These are phyloP conservation scores for Naso thynnoides DNA, from an alignment of 2,797 vertebrate genomes.

Conservation along the genomic window DNA sequence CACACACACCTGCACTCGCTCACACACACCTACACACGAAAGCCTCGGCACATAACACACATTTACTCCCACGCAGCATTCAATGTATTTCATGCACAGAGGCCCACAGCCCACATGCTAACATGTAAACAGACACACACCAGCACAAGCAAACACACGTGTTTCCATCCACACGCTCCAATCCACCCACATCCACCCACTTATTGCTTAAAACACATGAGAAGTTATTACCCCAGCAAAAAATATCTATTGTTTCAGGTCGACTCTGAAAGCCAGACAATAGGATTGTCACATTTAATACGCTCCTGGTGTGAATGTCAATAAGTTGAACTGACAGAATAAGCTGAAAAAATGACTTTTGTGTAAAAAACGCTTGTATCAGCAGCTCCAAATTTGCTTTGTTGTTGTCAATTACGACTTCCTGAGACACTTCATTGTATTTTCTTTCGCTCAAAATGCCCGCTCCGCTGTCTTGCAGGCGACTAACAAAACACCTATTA, in stretches of 20 bases:
- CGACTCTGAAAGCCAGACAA: conserved; percentile 69
- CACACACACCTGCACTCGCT: conserved; percentile 38
- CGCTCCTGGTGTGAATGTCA: conserved; percentile 79
- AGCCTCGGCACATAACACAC: conserved; percentile 57
- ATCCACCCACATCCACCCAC: conserved; percentile 55
- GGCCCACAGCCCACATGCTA: conserved; percentile 75
- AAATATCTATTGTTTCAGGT: conserved; percentile 68
- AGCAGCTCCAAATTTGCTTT: conserved; percentile 83
- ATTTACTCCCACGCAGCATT: conserved; percentile 63
- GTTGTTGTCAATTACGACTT: conserved; percentile 85
- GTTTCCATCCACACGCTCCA: conserved; percentile 65
- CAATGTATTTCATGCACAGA: conserved; percentile 67
- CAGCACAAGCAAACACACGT: conserved; percentile 68
- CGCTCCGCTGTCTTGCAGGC: conserved; percentile 72
- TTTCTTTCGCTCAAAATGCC: conserved; percentile 75
- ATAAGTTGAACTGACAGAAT: conserved; percentile 79
- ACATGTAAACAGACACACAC: conserved; percentile 75
- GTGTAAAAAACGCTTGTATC: conserved; percentile 76
- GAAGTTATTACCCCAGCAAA: conserved; percentile 64
- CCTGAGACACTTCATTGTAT: conserved; percentile 77
- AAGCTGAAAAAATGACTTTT: conserved; percentile 74
- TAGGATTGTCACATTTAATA: conserved; percentile 79
- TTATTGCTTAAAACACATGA: conserved; percentile 67
- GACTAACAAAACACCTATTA: conserved; percentile 81
- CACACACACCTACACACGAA: conserved; percentile 56